Evolutionary conservation across 1,140 invertebrate genomes (phyloP).

Genomic region (Drosophila nikananu): DNA sequence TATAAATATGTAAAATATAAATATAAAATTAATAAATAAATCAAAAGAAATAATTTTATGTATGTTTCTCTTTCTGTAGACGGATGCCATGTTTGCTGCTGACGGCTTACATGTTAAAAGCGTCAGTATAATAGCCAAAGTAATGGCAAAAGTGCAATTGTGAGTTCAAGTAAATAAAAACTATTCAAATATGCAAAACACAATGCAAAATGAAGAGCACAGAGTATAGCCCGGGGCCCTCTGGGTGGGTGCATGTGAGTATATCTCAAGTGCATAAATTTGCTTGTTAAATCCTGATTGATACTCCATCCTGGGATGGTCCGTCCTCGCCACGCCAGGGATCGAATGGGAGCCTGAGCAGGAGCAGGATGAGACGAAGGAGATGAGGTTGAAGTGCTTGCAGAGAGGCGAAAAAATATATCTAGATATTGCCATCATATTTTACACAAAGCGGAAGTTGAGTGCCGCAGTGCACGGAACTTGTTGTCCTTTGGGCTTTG

Average conservation of each 20-base stretch:
- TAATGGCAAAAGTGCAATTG: constrained; percentile 84
- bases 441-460: constrained; percentile 34
- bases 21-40: no score
- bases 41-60: neutral
- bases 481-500: constrained; percentile 21
- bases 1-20: no score
- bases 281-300: constrained; percentile 80
- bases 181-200: constrained; percentile 83
- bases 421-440: constrained; percentile 34
- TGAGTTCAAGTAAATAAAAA: constrained; percentile 84
- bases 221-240: constrained; percentile 18
- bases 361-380: neutral
- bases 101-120: constrained; percentile 73
- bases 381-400: constrained; percentile 2
- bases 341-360: constrained; percentile 6
- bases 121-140: constrained; percentile 82
- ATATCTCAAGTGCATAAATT: constrained; percentile 77
- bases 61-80: constrained; percentile 4
- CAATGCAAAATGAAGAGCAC: constrained; percentile 73
- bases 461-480: constrained; percentile 7
- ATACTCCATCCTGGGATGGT: constrained; percentile 65
- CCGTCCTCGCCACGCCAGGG: constrained; percentile 10
- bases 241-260: constrained; percentile 16
- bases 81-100: constrained; percentile 52
- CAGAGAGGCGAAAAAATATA: constrained; percentile 13